Percentiles rank a stretch among this genome's conserved stretches.
phyloP scores from a whole-genome alignment of 2,113 vertebrate genomes.

The Microcebus griseorufus region DNA sequence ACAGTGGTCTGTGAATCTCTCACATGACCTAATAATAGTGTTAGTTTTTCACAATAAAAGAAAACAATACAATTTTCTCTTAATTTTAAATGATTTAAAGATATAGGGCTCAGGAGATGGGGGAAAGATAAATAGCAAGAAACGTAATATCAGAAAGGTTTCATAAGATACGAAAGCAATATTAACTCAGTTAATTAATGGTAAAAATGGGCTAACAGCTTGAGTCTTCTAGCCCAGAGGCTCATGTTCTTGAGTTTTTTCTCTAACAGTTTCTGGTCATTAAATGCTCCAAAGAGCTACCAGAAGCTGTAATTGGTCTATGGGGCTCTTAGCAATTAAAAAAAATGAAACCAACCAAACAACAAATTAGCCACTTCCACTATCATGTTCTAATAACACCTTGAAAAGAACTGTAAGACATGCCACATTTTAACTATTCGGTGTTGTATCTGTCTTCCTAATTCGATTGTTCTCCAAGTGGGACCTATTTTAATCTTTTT shows the following conservation, averaged over 20 bases:
- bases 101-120: background rate
- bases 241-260: background rate
- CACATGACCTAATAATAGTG: too few relatives aligned
- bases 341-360: background rate
- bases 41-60: background rate
- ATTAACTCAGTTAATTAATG: background rate
- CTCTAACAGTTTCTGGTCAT: background rate
- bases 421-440: background rate
- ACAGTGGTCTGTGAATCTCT: background rate
- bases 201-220: background rate
- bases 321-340: slow-evolving; percentile 35
- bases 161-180: background rate
- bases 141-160: background rate
- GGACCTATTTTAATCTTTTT: background rate
- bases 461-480: background rate
- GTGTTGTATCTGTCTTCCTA: background rate
- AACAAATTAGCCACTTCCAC: background rate
- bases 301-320: background rate
- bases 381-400: background rate
- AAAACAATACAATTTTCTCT: background rate
- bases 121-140: background rate
- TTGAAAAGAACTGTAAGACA: background rate
- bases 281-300: background rate
- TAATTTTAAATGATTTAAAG: slow-evolving; percentile 14
- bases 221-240: background rate